These are phyloP conservation scores for Tyria jacobaeae DNA, from an alignment of 2,888 invertebrate species.

Conservation along the genomic window DNA sequence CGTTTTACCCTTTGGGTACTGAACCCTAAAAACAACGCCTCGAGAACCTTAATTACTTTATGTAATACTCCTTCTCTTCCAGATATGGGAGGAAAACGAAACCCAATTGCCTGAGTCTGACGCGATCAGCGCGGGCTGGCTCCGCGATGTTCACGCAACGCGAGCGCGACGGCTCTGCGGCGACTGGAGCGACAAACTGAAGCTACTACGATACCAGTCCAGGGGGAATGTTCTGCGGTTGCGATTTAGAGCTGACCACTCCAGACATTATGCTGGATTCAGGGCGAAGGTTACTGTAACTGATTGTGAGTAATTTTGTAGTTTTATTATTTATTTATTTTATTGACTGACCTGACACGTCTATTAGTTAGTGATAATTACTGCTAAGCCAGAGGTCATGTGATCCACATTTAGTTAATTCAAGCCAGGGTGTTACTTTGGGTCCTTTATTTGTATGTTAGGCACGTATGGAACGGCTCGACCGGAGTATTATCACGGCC, in stretches of 20 bases:
- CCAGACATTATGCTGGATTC: slow-evolving; percentile 91
- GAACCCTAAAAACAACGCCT: background rate
- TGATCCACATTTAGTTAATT: no score
- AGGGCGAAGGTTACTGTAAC: slow-evolving; percentile 90
- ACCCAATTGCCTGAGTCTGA: slow-evolving; percentile 73
- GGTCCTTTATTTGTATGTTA: no score
- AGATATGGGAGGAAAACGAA: slow-evolving; percentile 79
- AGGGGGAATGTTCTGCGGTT: slow-evolving; percentile 87
- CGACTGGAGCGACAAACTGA: slow-evolving; percentile 92
- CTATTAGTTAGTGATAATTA: no score
- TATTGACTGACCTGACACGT: no score
- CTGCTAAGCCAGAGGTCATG: no score
- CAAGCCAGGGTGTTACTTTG: no score
- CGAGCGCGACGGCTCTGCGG: slow-evolving; percentile 89
- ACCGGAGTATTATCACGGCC: no score
- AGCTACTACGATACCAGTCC: slow-evolving; percentile 89
- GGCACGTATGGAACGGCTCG: no score
- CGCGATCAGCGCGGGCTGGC: slow-evolving; percentile 76
- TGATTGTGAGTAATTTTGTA: slow-evolving; percentile 87
- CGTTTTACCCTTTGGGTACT: no score
- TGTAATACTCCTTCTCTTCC: slow-evolving; percentile 8
- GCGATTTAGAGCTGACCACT: slow-evolving; percentile 92
- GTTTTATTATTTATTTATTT: background rate
- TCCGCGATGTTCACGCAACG: slow-evolving; percentile 60
- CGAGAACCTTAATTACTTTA: no score